Conservation (phyloP, 2,888 invertebrate species). For the Chouioia cunea region DNA sequence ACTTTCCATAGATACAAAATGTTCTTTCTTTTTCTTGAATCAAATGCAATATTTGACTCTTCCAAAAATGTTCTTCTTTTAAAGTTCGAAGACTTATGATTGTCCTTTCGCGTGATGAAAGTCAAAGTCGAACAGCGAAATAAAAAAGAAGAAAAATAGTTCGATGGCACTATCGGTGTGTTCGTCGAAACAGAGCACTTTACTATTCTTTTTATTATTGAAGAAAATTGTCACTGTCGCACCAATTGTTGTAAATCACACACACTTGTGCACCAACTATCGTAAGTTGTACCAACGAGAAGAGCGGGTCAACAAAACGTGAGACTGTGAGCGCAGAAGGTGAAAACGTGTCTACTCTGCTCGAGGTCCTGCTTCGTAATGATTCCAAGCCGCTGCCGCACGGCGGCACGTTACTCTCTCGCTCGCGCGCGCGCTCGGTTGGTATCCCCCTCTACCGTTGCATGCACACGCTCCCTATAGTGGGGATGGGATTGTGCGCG, state of each 20-base stretch:
- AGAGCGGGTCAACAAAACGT: conserved; percentile 13
- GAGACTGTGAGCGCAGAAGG: conserved; percentile 52
- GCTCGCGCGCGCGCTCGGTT: conserved; percentile 6
- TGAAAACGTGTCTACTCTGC: conserved; percentile 65
- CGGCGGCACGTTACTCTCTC: conserved; percentile 37
- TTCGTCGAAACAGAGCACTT: too few species aligned
- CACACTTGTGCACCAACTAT: neutral
- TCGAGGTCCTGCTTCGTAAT: conserved; percentile 67
- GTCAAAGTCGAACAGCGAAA: too few species aligned
- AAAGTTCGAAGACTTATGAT: too few species aligned
- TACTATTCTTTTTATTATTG: too few species aligned
- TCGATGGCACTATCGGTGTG: conserved; percentile 22
- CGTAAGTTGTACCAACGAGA: conserved; percentile 10
- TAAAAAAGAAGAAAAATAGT: too few species aligned
- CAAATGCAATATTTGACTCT: too few species aligned
- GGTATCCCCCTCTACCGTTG: conserved; percentile 46
- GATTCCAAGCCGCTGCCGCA: conserved; percentile 50
- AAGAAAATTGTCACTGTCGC: neutral
- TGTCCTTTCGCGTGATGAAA: too few species aligned
- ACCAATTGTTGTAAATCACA: neutral
- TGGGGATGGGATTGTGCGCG: conserved; percentile 41
- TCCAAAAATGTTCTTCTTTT: too few species aligned
- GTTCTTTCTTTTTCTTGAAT: too few species aligned
- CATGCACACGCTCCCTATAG: conserved; percentile 36
- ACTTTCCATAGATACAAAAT: conserved; percentile 60